Conservation (phyloP, 2,888 invertebrate species). For the Tuta absoluta region DNA sequence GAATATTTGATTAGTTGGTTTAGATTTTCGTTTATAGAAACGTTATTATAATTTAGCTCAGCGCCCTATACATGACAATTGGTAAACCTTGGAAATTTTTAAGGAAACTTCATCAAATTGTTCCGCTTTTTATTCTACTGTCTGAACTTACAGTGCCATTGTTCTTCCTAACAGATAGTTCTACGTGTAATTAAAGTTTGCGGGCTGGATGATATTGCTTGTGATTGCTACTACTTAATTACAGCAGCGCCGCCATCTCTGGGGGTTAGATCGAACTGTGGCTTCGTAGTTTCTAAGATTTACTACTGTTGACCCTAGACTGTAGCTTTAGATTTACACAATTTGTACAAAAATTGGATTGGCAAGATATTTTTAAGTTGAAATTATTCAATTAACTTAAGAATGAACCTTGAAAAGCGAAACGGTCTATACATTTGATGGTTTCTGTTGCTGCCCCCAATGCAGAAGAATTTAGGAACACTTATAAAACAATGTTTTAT, state of each 20-base stretch:
- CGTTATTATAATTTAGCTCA: too few species aligned
- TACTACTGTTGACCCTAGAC: conserved; percentile 63
- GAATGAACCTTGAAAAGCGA: neutral
- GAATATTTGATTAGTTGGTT: too few species aligned
- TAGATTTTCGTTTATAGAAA: too few species aligned
- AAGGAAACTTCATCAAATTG: too few species aligned
- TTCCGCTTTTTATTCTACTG: neutral
- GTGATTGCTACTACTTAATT: conserved; percentile 71
- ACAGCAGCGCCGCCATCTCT: conserved; percentile 35
- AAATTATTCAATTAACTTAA: neutral
- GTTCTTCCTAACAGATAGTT: conserved; percentile 48
- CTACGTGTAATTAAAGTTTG: conserved; percentile 67
- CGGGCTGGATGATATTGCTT: conserved; percentile 59
- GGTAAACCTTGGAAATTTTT: too few species aligned
- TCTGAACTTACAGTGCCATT: conserved; percentile 40
- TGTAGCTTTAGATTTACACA: neutral
- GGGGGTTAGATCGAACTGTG: conserved; percentile 22
- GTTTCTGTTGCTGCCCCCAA: too few species aligned
- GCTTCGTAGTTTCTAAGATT: conserved; percentile 55
- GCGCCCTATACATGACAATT: too few species aligned
- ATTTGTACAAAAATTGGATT: neutral
- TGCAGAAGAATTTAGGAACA: too few species aligned
- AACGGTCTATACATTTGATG: neutral
- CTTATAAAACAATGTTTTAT: too few species aligned
- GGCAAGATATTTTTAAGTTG: too few species aligned